Conservation (phyloP, 1,140 invertebrate genomes). For the Brachionus plicatilis region DNA sequence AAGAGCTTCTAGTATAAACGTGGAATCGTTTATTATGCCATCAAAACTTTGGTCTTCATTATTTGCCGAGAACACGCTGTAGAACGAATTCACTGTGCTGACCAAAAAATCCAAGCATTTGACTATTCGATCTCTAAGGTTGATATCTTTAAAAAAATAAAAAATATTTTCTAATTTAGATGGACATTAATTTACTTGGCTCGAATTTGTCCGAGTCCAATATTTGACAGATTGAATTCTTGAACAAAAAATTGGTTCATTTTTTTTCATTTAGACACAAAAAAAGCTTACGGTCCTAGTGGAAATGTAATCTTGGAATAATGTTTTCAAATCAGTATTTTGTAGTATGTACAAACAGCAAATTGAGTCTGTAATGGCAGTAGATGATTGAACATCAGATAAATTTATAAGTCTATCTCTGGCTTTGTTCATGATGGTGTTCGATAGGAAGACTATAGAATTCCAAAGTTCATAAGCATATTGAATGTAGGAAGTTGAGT, state of each 20-base stretch:
- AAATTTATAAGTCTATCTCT: background rate
- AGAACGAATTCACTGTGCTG: background rate
- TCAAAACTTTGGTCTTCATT: background rate
- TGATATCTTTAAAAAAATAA: background rate
- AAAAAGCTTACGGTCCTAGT: background rate
- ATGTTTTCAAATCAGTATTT: background rate
- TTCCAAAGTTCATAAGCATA: constrained; percentile 35
- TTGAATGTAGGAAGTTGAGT: background rate
- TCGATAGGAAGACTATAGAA: constrained; percentile 28
- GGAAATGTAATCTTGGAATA: constrained; percentile 25
- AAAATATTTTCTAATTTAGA: background rate
- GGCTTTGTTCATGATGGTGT: constrained; percentile 6
- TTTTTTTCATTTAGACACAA: background rate
- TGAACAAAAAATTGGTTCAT: background rate
- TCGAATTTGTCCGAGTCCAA: constrained; percentile 14
- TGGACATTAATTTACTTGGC: background rate
- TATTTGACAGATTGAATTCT: background rate
- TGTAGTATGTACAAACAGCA: background rate
- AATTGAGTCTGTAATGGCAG: background rate
- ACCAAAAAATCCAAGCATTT: background rate
- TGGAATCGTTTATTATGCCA: background rate
- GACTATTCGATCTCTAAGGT: background rate
- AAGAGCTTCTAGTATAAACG: constrained; percentile 17
- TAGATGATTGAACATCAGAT: background rate
- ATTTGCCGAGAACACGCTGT: background rate